Evolutionary conservation across 1,140 invertebrate species (phyloP), one percentile per base, ranked within the genome.

Genomic region (Anagrus nilaparvatae): DNA sequence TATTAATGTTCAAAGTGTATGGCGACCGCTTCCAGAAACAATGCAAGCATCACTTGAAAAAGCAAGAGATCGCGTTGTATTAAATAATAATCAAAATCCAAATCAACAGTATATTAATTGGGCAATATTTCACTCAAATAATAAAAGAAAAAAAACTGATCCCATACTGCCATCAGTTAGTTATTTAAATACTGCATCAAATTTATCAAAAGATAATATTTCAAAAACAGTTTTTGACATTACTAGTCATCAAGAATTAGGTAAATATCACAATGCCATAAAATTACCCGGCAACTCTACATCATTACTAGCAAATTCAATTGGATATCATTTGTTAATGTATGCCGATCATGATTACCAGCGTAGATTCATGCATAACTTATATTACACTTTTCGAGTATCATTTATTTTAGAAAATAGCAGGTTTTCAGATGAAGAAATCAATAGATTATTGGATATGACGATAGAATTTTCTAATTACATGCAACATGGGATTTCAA

Each of bases 321-420:
- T 57, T 32, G 67, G 65, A 17, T 59, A 61, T 17, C 67, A 69
- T 49, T 50, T 68, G 21, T 51, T 69, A 10, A 56, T 58, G 20
- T 69, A 56, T 32, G 41, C 60, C 5, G 50, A 59, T 39, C 43
- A 46, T 37, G 52, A 59, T 8, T 67, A 64, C 44, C 65, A 69
- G 41, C 58, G 52, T 40, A 60, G 61, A 56, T 67, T 69, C 42
- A 60, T 58, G 5, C 58, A 61, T 27, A 67, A 65, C 56, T 54
- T 69, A 5, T 67, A 67, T 28, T 58, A 59, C 18, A 60, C 58
- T 17, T 48, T 69, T 10, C 46, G 51, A 27, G 55, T 47, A 61
- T 63, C 60, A 13, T 65, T 65, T 42, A 55, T 66, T 8, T 40
- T 61, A 10, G 59, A 67, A 43, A 54, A 48, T 30, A 51, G 48